Base-by-base conservation (phyloP, 2,113 vertebrate species). In the Mustelus asterias region DNA sequence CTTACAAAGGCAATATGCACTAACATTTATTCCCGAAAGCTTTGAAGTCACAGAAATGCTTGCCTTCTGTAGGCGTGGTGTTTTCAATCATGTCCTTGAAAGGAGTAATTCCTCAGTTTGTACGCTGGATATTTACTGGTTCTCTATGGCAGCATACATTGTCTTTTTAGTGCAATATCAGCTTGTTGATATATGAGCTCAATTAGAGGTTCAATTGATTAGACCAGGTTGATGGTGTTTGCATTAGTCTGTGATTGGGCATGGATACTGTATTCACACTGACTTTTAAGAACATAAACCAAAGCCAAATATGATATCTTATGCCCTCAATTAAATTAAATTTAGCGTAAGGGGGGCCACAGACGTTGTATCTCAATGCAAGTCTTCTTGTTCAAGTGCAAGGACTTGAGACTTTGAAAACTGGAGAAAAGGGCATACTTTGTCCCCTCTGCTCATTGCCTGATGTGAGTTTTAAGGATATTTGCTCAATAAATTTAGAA, bases 211-310 rank as follows among this genome's bases (percentile, higher is more conserved):
- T 95, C n/a, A 95, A 18, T 72, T 95, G 41, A 70, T 95, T 72
- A 95, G 72, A 72, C 41, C 2, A 48, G 26, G 41, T 95, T 72
- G 92, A 94, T 67, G 69, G 67, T 72, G 93, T 48, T 95, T 95
- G 69, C 48, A 76, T 95, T 44, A 72, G 26, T 14, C 14, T 72
- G 26, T 95, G 94, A 41, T 95, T 95, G 41, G 94, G 26, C n/a
- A 29, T 44, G 24, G 65, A 48, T 54, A 95, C 72, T 70, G 0
- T 48, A 72, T 72, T 72, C 69, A 95, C 11, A 72, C 22, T 70
- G 93, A 67, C 24, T 67, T 72, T 70, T 72, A 72, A 95, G 24
- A 54, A 18, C 7, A 72, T 72, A 72, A 95, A 29, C 41, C 26
- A 72, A 95, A 92, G 16, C 16, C 33, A 65, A 95, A 29, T 95